Evolutionary conservation across 2,113 vertebrate genomes (phyloP).

Genomic region (Chionomys nivalis): DNA sequence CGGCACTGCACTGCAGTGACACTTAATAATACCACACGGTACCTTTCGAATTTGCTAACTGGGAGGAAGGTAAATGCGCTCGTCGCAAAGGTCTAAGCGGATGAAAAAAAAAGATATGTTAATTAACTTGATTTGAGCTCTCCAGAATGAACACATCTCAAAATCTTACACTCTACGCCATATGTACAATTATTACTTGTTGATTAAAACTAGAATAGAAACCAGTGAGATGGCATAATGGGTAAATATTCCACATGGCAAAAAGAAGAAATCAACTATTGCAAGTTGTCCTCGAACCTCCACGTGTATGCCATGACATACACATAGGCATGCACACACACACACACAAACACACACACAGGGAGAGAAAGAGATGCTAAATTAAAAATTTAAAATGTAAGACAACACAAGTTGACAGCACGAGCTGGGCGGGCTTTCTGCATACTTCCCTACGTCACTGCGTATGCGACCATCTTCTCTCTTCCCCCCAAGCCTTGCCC

Average conservation of each 20-base stretch:
- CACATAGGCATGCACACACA: neutral
- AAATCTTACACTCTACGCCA: neutral
- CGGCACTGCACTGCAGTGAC: neutral
- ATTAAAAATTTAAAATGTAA: neutral
- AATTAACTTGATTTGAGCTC: neutral
- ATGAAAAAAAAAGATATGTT: neutral
- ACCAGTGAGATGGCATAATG: neutral
- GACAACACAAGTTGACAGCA: neutral
- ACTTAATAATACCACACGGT: neutral
- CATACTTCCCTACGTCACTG: fast-evolving
- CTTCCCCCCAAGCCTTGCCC: neutral
- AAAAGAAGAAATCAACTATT: neutral
- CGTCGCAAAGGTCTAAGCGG: neutral
- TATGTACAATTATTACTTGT: neutral
- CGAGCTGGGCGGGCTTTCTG: fast-evolving
- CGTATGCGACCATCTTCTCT: neutral
- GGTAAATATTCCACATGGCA: neutral
- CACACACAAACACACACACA: neutral
- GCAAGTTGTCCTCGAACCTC: neutral
- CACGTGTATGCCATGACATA: no score
- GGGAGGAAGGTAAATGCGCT: neutral
- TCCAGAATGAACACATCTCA: neutral
- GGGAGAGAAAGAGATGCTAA: neutral
- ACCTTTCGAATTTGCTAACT: neutral
- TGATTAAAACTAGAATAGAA: conserved; percentile 4